phyloP scores from a whole-genome alignment of 2,888 invertebrate species.

The Thelaira solivaga region DNA sequence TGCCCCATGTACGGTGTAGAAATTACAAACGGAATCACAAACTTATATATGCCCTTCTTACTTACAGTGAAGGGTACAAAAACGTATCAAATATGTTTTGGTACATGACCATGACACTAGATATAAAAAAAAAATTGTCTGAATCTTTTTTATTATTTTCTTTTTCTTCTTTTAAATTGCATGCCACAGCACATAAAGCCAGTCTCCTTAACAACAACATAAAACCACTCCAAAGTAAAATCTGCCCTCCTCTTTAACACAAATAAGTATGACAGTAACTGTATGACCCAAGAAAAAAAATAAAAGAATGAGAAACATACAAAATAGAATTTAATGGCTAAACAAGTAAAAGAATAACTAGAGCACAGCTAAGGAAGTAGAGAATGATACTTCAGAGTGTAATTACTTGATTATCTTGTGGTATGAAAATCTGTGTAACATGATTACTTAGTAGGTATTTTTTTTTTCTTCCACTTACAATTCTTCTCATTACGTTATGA shows the following conservation, averaged over 20 bases:
- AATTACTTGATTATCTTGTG: conserved; percentile 47
- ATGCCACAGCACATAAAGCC: conserved; percentile 2
- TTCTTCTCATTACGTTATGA: not conserved
- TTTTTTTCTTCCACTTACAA: not conserved
- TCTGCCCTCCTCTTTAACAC: no score
- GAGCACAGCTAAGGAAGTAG: conserved; percentile 14
- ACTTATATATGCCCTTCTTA: no score
- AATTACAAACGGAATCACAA: no score
- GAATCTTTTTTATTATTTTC: conserved; percentile 2
- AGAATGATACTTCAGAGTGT: conserved; percentile 39
- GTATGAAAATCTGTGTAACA: conserved; percentile 14
- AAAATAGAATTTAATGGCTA: conserved; percentile 5
- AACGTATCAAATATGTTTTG: conserved; percentile 40
- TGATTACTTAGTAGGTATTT: conserved; percentile 36
- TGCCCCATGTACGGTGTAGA: no score
- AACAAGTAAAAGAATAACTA: conserved; percentile 31
- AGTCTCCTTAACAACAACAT: not conserved
- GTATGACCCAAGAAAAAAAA: no score
- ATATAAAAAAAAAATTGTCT: conserved; percentile 18
- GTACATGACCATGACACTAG: conserved; percentile 51
- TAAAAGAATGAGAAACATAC: no score
- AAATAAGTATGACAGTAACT: no score
- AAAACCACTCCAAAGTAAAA: not conserved
- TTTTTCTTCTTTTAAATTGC: no score
- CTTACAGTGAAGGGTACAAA: no score